Evolutionary conservation across 2,113 vertebrate genomes (phyloP).

Genomic region (Dryoscopus gambensis): DNA sequence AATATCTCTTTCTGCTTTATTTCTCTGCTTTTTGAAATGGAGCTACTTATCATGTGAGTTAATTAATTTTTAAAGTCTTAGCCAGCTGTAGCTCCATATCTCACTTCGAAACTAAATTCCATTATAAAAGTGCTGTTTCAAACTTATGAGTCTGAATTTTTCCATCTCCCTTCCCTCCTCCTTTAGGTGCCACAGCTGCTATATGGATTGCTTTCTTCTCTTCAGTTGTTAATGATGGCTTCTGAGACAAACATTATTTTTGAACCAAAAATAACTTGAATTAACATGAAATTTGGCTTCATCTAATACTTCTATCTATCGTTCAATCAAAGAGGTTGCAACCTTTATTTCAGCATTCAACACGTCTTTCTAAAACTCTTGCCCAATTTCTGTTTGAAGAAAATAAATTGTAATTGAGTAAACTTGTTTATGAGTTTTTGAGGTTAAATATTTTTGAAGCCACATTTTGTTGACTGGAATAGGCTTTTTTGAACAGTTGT

Average conservation of each 20-base stretch:
- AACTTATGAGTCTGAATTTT: background rate
- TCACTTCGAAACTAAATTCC: background rate
- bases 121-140: background rate
- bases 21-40: background rate
- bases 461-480: background rate
- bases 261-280: background rate
- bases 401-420: background rate
- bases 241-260: background rate
- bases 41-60: background rate
- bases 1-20: background rate
- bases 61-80: background rate
- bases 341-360: background rate
- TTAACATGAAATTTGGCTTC: background rate
- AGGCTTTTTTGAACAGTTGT: background rate
- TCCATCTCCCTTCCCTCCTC: background rate
- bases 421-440: background rate
- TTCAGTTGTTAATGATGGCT: background rate
- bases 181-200: background rate
- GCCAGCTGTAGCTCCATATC: background rate
- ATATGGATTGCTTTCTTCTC: background rate
- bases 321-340: background rate
- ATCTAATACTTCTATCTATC: background rate
- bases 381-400: background rate
- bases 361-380: background rate
- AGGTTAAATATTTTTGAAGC: constrained; percentile 12